These are phyloP conservation scores for Coccyzus lansbergi DNA, from an alignment of 2,797 vertebrate species.

Conservation along the genomic window DNA sequence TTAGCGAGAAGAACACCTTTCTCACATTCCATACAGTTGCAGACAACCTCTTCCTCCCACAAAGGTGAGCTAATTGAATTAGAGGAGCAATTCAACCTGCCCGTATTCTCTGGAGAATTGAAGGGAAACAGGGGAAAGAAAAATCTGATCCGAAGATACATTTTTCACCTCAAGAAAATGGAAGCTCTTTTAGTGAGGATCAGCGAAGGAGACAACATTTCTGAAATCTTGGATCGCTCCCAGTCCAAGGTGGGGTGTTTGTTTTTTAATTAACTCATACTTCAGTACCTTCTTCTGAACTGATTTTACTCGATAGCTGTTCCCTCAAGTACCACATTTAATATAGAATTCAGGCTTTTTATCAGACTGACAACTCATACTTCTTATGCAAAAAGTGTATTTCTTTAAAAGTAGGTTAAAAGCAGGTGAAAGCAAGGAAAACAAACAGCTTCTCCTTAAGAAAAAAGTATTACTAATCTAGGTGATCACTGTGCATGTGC, in stretches of 20 bases:
- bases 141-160: not conserved
- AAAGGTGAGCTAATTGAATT: not conserved
- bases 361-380: not conserved
- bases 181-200: not conserved
- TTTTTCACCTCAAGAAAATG: not conserved
- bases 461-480: not conserved
- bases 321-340: not conserved
- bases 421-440: not conserved
- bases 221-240: not conserved
- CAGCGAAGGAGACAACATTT: not conserved
- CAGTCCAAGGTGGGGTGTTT: not conserved
- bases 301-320: not conserved
- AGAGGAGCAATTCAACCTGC: not conserved
- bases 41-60: not conserved
- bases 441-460: not conserved
- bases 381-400: not conserved
- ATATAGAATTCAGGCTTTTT: not conserved
- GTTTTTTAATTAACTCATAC: not conserved
- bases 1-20: not conserved
- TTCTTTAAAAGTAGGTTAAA: not conserved
- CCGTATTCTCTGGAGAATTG: not conserved
- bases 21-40: not conserved
- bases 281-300: not conserved
- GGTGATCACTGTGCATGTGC: not conserved
- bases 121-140: not conserved